Conservation (phyloP, 2,797 vertebrate species). For the Amniataba percoides region DNA sequence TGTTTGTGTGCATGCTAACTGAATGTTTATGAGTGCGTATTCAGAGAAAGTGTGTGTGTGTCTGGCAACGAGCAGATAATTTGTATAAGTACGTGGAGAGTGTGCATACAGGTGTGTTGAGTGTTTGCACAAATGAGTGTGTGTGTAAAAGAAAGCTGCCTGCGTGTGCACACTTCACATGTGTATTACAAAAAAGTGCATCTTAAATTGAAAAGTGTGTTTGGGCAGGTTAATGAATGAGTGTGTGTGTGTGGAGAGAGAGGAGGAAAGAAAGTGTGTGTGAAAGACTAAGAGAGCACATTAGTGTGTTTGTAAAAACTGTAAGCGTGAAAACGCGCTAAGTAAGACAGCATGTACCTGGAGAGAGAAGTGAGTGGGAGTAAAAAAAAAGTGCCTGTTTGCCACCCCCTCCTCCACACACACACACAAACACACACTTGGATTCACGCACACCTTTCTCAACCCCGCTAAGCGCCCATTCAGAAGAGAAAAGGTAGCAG, state of each 20-base stretch:
- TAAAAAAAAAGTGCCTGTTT: background rate
- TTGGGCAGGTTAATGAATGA: slow-evolving; percentile 15
- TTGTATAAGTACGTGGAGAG: slow-evolving; percentile 52
- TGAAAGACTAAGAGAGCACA: slow-evolving; percentile 16
- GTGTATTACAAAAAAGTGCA: background rate
- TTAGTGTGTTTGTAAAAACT: slow-evolving; percentile 58
- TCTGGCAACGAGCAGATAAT: slow-evolving; percentile 63
- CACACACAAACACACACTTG: slow-evolving; percentile 26
- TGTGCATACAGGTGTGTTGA: slow-evolving; percentile 67
- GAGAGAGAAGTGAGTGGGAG: slow-evolving; percentile 27
- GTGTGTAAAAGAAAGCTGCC: slow-evolving; percentile 18
- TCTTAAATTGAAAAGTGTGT: slow-evolving; percentile 25
- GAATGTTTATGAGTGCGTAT: slow-evolving; percentile 27
- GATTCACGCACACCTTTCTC: slow-evolving; percentile 56
- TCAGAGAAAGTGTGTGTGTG: slow-evolving; percentile 10
- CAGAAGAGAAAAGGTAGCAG: slow-evolving; percentile 75
- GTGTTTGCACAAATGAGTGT: slow-evolving; percentile 26
- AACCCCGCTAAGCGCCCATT: slow-evolving; percentile 78
- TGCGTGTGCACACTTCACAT: background rate
- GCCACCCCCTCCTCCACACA: slow-evolving; percentile 5
- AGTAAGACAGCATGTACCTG: slow-evolving; percentile 70
- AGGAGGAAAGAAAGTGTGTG: slow-evolving; percentile 18
- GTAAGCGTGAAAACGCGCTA: slow-evolving; percentile 49
- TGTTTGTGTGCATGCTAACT: slow-evolving; percentile 15
- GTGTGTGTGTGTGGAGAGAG: slow-evolving; percentile 29